Base-by-base conservation (phyloP, 2,888 invertebrate genomes). In the Macaria notata region DNA sequence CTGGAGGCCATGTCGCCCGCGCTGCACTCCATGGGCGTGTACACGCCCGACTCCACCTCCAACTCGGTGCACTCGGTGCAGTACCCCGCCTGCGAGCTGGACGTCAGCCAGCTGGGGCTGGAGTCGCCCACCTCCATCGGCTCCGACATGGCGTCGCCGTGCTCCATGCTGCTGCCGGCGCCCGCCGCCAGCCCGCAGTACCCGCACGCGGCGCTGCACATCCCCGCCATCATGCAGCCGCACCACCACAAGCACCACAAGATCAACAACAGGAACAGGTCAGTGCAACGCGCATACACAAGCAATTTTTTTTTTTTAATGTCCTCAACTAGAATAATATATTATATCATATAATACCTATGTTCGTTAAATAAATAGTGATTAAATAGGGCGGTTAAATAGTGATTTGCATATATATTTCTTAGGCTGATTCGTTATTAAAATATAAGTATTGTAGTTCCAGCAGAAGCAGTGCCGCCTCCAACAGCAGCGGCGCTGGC, bases 81-180 rank as follows among this genome's bases (percentile, higher is more conserved):
- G 69, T 96, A 96, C 72, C 93, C 93, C 0, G 95, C 96, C 55
- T 96, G 96, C 71, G 97, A 97, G 69, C 83, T 97, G 60, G 97
- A 97, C 79, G 96, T 97, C 1, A 94, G 94, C 56, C 96, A 96
- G 76, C 83, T 97, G 57, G 97, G 96, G 0, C 86, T 98, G 63
- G 98, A 98, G 79, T 97, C 98, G 0, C 97, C 98, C 0, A 95
- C 96, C 0, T 96, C 97, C 43, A 97, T 98, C 66, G 95, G 96
- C 0, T 96, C 95, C 47, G 97, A 98, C 79, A 93, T 97, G 84
- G 95, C 95, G 6, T 95, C 94, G 0, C 96, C 96, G 58, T 96
- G 96, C 74, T 94, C 95, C n/a, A 94, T 96, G 92, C 81, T 91
- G 84, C 90, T 90, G 65, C 88, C 91, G 91, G 91, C 92, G 69